Evolutionary conservation across 1,140 invertebrate genomes (phyloP), one percentile per base, ranked within the genome.

Genomic region (Phthorimaea operculella): DNA sequence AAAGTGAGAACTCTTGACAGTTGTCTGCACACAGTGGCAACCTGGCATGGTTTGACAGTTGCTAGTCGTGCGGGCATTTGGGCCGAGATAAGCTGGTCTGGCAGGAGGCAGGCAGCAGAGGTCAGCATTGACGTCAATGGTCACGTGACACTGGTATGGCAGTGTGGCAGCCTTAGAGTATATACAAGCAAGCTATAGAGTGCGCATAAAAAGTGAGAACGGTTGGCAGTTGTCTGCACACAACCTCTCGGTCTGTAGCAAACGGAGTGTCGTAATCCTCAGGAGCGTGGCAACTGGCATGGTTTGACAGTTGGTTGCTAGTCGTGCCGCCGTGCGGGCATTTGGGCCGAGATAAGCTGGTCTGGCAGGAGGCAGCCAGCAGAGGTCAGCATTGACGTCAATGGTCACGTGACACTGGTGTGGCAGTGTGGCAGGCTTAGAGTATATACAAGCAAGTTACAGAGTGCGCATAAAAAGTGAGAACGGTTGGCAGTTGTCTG

Each of bases 321-420:
- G 16, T 33, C 42, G 14, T 10, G 17, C 42, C 42, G 34, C 49
- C 68, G 57, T 72, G 63, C 68, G 68, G 70, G 63, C 74, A 70
- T 71, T 76, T 72, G 48, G 66, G 71, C 59, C 63, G 62, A 64
- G 72, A 77, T 77, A 77, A 75, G 72, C 68, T 61, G 55, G 64
- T 6, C 68, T 61, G 36, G 36, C 69, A 69, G 65, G 60, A 73
- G 70, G 70, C 64, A 68, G 62, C 62, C 70, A 53, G 49, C 70
- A 76, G 76, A 79, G 76, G 76, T 79, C 74, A 76, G 64, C 58
- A 76, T 79, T 79, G 74, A 79, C 76, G 76, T 79, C 76, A 76
- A 76, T 74, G 62, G 56, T 76, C 76, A 76, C 69, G 72, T 79
- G 74, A 69, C 44, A 62, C 1, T 11, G 28, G 9, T 28, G 28